Evolutionary conservation across 2,113 vertebrate species (phyloP).

Genomic region (Eublepharis macularius): DNA sequence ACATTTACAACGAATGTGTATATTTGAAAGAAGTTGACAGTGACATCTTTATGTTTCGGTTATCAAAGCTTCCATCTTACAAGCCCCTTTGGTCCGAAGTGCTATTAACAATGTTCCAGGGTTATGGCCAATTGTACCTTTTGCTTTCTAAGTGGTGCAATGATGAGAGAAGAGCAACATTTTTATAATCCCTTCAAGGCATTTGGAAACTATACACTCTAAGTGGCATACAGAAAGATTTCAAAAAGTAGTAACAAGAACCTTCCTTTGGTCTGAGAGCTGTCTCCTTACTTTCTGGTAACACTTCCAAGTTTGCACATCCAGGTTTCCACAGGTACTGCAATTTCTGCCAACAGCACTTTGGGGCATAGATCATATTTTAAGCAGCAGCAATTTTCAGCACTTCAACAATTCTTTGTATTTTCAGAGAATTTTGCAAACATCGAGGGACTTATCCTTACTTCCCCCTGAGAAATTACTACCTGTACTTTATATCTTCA

Average conservation of each 20-base stretch:
- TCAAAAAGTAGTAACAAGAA: slow-evolving; percentile 60
- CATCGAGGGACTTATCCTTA: slow-evolving; percentile 3
- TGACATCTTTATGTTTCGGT: slow-evolving; percentile 67
- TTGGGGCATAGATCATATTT: neutral
- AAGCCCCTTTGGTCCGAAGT: slow-evolving; percentile 49
- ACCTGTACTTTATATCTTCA: neutral
- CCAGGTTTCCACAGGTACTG: slow-evolving; percentile 8
- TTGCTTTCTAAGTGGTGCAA: slow-evolving; percentile 47
- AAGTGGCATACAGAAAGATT: slow-evolving; percentile 58
- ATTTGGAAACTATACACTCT: slow-evolving; percentile 63
- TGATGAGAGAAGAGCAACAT: slow-evolving; percentile 64
- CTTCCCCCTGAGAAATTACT: neutral
- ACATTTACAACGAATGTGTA: slow-evolving; percentile 58
- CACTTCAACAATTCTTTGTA: neutral
- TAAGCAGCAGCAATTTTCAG: slow-evolving; percentile 28
- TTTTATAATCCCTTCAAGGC: slow-evolving; percentile 68
- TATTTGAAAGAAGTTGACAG: slow-evolving; percentile 61
- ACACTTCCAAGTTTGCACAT: neutral
- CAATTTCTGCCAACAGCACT: slow-evolving; percentile 34
- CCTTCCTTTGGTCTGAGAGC: slow-evolving; percentile 40
- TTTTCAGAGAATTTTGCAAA: neutral
- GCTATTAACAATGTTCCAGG: slow-evolving; percentile 50
- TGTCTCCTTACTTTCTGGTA: slow-evolving; percentile 47
- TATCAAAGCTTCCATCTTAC: slow-evolving; percentile 58
- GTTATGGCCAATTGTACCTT: slow-evolving; percentile 50